Evolutionary conservation across 2,797 vertebrate genomes (phyloP).

Genomic region (Myripristis murdjan): DNA sequence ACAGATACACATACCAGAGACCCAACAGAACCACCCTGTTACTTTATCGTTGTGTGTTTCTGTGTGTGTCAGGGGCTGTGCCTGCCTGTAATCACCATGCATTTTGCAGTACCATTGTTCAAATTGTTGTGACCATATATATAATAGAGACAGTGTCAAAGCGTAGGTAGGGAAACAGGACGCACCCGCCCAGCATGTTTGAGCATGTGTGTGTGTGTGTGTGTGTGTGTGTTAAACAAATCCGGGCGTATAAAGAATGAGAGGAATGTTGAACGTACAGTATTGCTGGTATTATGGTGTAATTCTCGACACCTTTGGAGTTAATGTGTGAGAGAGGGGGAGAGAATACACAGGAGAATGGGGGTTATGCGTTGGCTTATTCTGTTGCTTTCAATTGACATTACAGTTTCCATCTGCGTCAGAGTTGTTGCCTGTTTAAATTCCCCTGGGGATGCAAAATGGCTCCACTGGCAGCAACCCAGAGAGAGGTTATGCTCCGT

Average conservation of each 20-base stretch:
- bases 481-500: too few relatives aligned
- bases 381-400: too few relatives aligned
- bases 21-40: constrained; percentile 9
- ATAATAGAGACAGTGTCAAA: constrained; percentile 2
- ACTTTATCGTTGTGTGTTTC: background rate
- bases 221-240: constrained; percentile 10
- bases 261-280: constrained; percentile 52
- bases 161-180: background rate
- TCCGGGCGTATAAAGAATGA: constrained; percentile 13
- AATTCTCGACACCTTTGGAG: constrained; percentile 19
- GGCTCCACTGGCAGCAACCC: too few relatives aligned
- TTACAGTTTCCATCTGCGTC: too few relatives aligned
- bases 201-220: constrained; percentile 32
- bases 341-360: too few relatives aligned
- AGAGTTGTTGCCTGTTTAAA: too few relatives aligned
- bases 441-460: too few relatives aligned
- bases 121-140: constrained; percentile 17
- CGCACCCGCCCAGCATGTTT: constrained; percentile 69
- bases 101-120: constrained; percentile 10
- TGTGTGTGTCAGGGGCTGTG: background rate
- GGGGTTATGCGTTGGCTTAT: too few relatives aligned
- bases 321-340: background rate
- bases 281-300: background rate
- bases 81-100: background rate
- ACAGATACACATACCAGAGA: constrained; percentile 32